Conservation (phyloP, 1,140 invertebrate genomes). For the Sarcophaga peregrina region DNA sequence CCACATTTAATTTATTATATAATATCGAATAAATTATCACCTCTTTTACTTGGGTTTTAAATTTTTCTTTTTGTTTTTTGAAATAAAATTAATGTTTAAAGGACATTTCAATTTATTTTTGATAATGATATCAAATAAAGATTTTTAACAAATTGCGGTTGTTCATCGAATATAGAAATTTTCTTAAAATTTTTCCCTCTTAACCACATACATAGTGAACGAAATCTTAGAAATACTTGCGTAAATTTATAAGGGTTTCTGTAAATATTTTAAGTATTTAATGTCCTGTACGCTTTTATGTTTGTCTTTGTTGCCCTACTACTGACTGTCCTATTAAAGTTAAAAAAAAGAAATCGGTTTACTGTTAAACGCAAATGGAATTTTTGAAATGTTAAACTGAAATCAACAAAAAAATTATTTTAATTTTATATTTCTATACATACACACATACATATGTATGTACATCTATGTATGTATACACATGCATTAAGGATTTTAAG, state of each 20-base stretch:
- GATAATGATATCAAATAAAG: not conserved
- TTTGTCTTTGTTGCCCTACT: not conserved
- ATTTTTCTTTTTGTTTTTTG: too few relatives aligned
- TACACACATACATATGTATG: not conserved
- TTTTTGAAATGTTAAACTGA: not conserved
- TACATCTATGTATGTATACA: not conserved
- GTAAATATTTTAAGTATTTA: constrained; percentile 12
- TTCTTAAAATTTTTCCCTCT: not conserved
- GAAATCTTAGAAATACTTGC: not conserved
- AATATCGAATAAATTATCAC: too few relatives aligned
- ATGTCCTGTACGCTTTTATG: not conserved
- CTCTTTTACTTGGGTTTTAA: too few relatives aligned
- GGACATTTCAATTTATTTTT: not conserved
- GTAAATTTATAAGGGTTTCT: not conserved
- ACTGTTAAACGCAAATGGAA: not conserved
- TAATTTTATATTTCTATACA: not conserved
- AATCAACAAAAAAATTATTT: not conserved
- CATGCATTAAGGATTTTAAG: not conserved
- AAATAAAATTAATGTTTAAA: not conserved
- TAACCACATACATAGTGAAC: not conserved
- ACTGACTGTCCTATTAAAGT: not conserved
- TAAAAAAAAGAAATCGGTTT: not conserved
- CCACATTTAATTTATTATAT: too few relatives aligned
- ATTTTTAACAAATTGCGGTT: constrained; percentile 15
- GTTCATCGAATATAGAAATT: not conserved